phyloP scores from a whole-genome alignment of 2,888 invertebrate genomes.

The Nudaria mundana region DNA sequence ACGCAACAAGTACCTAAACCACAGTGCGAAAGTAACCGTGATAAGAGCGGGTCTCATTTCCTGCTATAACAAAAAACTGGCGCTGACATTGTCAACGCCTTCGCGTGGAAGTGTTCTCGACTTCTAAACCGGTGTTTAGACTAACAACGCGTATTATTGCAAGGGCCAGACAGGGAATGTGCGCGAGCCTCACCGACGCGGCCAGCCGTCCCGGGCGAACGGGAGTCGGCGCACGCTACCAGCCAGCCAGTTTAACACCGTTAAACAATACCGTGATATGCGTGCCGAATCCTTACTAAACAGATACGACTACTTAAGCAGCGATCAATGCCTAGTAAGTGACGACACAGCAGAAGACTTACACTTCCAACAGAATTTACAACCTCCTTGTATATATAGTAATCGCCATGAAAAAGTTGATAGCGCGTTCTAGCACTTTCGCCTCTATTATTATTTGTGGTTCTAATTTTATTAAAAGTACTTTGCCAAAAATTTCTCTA shows the following conservation, averaged over 20 bases:
- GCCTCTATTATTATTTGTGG: neutral
- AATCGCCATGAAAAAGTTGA: slow-evolving; percentile 12
- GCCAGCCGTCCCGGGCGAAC: slow-evolving; percentile 43
- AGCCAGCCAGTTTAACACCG: slow-evolving; percentile 41
- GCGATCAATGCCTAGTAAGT: slow-evolving; percentile 58
- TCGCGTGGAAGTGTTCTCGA: slow-evolving; percentile 41
- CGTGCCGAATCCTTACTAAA: slow-evolving; percentile 40
- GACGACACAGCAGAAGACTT: slow-evolving; percentile 40
- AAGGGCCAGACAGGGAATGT: slow-evolving; percentile 43
- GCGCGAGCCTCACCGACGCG: slow-evolving; percentile 47
- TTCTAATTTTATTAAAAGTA: neutral
- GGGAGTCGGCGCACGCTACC: slow-evolving; percentile 47
- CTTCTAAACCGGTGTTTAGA: slow-evolving; percentile 46
- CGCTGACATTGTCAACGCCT: slow-evolving; percentile 39
- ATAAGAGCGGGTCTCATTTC: neutral
- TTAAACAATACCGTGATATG: slow-evolving; percentile 36
- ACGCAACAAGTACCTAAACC: slow-evolving; percentile 7
- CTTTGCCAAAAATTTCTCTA: neutral
- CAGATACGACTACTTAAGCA: slow-evolving; percentile 43
- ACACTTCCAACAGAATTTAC: slow-evolving; percentile 26
- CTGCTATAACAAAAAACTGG: slow-evolving; percentile 33
- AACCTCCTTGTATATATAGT: slow-evolving; percentile 4
- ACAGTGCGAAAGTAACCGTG: slow-evolving; percentile 3
- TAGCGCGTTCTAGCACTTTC: slow-evolving; percentile 21
- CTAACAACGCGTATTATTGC: slow-evolving; percentile 41